These are phyloP conservation scores for Accipiter virgatus DNA, from an alignment of 2,113 vertebrate genomes.

Conservation along the genomic window DNA sequence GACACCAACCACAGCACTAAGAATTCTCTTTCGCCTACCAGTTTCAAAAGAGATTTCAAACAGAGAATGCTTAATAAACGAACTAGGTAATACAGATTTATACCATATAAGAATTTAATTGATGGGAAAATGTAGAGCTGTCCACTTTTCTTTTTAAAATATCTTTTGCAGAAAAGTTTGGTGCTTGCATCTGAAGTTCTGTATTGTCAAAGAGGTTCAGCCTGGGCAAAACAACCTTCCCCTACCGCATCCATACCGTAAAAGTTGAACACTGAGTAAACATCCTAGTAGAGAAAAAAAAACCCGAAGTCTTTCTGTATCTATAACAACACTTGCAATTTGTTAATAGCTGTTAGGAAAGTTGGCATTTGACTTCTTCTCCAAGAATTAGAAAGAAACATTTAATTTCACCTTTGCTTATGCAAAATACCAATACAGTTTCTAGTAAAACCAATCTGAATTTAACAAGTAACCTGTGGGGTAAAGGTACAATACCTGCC, in stretches of 20 bases:
- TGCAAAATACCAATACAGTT: background rate
- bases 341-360: background rate
- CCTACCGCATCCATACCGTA: accelerated
- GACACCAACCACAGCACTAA: background rate
- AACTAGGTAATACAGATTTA: background rate
- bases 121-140: background rate
- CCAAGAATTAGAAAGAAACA: background rate
- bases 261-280: background rate
- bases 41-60: background rate
- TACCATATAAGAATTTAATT: background rate
- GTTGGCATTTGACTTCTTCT: background rate
- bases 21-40: background rate
- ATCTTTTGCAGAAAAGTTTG: background rate
- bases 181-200: background rate
- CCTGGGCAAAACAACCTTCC: background rate
- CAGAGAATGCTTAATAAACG: background rate
- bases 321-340: background rate
- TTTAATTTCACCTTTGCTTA: background rate
- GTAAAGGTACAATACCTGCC: background rate
- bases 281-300: background rate
- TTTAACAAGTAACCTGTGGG: background rate
- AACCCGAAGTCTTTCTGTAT: background rate
- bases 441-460: background rate
- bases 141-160: background rate
- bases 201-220: background rate